A percentile compares a stretch with the other conserved stretches of the same genome.
Evolutionary conservation across 2,888 invertebrate species (phyloP).

Genomic region (Oscheius onirici): DNA sequence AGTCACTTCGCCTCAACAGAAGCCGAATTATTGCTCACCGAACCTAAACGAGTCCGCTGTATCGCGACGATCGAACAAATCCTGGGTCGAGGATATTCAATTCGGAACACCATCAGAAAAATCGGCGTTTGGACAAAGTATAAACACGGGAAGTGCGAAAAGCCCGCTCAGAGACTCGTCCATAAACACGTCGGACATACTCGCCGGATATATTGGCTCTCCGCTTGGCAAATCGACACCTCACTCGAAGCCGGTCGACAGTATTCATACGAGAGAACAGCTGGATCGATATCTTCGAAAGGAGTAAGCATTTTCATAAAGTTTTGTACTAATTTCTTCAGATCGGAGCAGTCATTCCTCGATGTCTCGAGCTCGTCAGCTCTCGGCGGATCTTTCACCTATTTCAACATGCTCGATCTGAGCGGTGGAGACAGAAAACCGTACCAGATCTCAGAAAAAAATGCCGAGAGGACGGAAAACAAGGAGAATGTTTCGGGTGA

Average conservation of each 20-base stretch:
- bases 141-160: background rate
- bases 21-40: background rate
- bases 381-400: constrained; percentile 19
- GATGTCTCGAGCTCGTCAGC: constrained; percentile 20
- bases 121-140: background rate
- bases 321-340: background rate
- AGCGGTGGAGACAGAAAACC: constrained; percentile 20
- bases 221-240: constrained; percentile 13
- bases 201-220: background rate
- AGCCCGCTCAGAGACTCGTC: background rate
- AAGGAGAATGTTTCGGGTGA: constrained; percentile 18
- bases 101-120: constrained; percentile 18
- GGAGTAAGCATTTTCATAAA: constrained; percentile 12
- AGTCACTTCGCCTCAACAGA: background rate
- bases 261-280: constrained; percentile 52
- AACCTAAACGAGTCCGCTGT: background rate
- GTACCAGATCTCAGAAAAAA: constrained; percentile 28
- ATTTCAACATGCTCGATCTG: constrained; percentile 28
- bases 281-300: constrained; percentile 40
- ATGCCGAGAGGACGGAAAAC: background rate
- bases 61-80: constrained; percentile 2
- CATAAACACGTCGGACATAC: background rate
- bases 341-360: constrained; percentile 10
- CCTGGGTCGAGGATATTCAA: constrained; percentile 26
- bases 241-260: constrained; percentile 35